Evolutionary conservation across 1,140 invertebrate species (phyloP).

Genomic region (Orius insidiosus): DNA sequence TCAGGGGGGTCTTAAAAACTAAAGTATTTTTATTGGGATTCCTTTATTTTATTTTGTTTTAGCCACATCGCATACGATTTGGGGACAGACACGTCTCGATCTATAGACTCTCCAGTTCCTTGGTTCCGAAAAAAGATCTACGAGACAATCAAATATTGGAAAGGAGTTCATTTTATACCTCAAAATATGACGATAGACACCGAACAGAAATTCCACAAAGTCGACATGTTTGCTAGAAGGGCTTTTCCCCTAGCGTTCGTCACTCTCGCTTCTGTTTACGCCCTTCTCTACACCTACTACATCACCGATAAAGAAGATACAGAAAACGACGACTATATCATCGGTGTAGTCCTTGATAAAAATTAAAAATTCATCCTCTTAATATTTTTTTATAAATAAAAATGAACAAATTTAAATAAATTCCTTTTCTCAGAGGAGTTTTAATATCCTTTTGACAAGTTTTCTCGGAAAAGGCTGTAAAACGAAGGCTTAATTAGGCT

Average conservation of each 20-base stretch:
- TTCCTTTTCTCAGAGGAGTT: too few relatives aligned
- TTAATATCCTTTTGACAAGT: too few relatives aligned
- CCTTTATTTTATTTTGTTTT: not conserved
- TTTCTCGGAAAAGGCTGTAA: too few relatives aligned
- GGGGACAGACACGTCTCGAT: not conserved
- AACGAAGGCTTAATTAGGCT: too few relatives aligned
- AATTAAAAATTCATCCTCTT: too few relatives aligned
- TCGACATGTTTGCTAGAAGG: constrained; percentile 27
- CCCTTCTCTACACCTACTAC: constrained; percentile 16
- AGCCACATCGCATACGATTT: constrained; percentile 1
- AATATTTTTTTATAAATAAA: too few relatives aligned
- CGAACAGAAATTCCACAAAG: constrained; percentile 26
- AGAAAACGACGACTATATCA: constrained; percentile 2
- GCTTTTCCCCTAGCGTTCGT: constrained; percentile 14
- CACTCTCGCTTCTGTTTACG: constrained; percentile 9
- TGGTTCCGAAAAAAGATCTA: constrained; percentile 4
- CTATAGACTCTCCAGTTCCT: constrained; percentile 1
- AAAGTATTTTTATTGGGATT: too few relatives aligned
- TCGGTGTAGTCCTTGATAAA: too few relatives aligned
- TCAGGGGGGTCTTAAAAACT: too few relatives aligned
- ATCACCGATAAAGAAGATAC: constrained; percentile 18
- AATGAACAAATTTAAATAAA: too few relatives aligned
- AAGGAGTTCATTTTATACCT: constrained; percentile 7
- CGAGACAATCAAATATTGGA: constrained; percentile 10
- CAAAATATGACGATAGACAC: constrained; percentile 10